These are phyloP conservation scores for Lipophrys pholis DNA, from an alignment of 2,113 vertebrate species.

Conservation along the genomic window DNA sequence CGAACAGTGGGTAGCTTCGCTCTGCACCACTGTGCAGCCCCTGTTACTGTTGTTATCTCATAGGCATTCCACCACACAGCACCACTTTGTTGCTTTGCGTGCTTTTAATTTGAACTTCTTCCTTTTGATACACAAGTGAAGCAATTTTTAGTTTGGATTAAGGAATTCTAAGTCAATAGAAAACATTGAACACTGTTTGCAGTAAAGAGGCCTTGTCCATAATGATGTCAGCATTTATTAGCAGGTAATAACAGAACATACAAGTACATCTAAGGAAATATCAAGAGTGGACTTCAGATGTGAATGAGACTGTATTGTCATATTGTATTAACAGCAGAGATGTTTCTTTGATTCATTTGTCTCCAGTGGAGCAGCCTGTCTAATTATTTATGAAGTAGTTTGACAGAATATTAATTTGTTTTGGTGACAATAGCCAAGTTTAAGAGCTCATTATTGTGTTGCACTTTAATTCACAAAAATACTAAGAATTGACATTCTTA, in stretches of 20 bases:
- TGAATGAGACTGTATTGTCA: conserved; percentile 32
- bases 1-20: too few species aligned
- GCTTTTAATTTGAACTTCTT: too few species aligned
- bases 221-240: neutral
- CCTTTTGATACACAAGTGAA: too few species aligned
- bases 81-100: too few species aligned
- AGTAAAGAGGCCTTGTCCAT: neutral
- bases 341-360: conserved; percentile 55
- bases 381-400: conserved; percentile 61
- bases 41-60: too few species aligned
- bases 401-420: conserved; percentile 58
- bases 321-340: conserved; percentile 50
- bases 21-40: too few species aligned
- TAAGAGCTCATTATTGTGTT: conserved; percentile 60
- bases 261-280: too few species aligned
- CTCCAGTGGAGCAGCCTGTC: conserved; percentile 49
- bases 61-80: too few species aligned
- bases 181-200: too few species aligned
- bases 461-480: conserved; percentile 45
- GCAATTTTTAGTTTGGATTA: too few species aligned
- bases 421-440: conserved; percentile 59
- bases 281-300: neutral
- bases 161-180: too few species aligned
- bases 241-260: neutral
- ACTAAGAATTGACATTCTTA: conserved; percentile 56